Conservation (phyloP, 2,888 invertebrate genomes). For the Cynaeus angustus region DNA sequence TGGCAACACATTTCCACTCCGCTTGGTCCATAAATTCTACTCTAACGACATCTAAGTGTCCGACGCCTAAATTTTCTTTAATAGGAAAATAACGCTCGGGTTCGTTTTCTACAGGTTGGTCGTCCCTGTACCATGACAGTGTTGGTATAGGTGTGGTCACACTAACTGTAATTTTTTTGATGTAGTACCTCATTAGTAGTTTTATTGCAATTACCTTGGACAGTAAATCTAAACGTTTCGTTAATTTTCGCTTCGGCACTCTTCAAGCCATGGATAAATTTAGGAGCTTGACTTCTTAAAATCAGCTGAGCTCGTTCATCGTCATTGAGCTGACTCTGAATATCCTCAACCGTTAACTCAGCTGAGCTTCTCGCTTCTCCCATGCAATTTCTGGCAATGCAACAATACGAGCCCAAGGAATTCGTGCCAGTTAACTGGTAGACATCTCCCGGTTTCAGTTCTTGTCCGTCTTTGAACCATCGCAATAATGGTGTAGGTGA, state of each 20-base stretch:
- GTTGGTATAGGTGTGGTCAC: conserved; percentile 84
- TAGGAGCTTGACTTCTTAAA: conserved; percentile 86
- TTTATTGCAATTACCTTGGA: conserved; percentile 77
- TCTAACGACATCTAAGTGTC: conserved; percentile 81
- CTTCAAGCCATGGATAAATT: conserved; percentile 86
- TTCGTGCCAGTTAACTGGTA: conserved; percentile 94
- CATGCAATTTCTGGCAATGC: conserved; percentile 93
- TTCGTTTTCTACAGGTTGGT: conserved; percentile 81
- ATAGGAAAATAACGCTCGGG: conserved; percentile 80
- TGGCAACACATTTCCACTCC: conserved; percentile 93
- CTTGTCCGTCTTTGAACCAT: conserved; percentile 96
- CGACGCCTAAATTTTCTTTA: conserved; percentile 82
- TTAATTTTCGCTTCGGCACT: conserved; percentile 89
- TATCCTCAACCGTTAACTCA: conserved; percentile 91
- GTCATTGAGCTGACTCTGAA: conserved; percentile 90
- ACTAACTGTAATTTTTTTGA: conserved; percentile 75
- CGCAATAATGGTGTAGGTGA: conserved; percentile 90
- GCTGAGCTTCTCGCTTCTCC: conserved; percentile 91
- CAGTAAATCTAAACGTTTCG: conserved; percentile 85
- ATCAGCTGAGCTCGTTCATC: conserved; percentile 87
- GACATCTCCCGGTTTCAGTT: conserved; percentile 92
- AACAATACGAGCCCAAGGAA: conserved; percentile 91
- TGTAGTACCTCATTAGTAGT: not conserved
- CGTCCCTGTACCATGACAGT: conserved; percentile 92
- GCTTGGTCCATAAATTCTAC: conserved; percentile 90